Base-by-base conservation (phyloP, 1,140 invertebrate species). In the Spodoptera frugiperda region DNA sequence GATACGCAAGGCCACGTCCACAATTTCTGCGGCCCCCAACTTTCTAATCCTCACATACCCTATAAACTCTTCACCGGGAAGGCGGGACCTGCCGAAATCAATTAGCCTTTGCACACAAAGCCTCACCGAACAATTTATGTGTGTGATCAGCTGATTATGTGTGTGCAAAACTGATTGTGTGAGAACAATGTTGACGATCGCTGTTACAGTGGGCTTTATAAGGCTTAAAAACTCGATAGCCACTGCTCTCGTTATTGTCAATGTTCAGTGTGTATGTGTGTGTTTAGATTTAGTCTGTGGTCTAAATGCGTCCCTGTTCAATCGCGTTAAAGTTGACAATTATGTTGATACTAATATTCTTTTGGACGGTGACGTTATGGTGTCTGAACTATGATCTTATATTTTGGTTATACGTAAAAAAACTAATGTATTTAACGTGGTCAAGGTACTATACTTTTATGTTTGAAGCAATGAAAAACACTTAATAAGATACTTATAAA, bases 71-170 rank as follows among this genome's bases (percentile, higher is more conserved):
- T 84, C 74, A 61, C 74, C 51, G 81, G 82, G 72, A 79, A 81
- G 78, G 73, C 81, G 82, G 78, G 81, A 82, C 80, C 78, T 77
- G 78, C 84, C 78, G 84, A 87, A 90, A 86, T 87, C 89, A 89
- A 90, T 90, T 90, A 90, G 85, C 83, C 80, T 83, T n/a, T 33
- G 78, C 79, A 89, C 80, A 89, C 89, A 90, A 76, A 79, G 82
- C 80, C 76, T 63, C 33, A 71, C 77, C 51, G 84, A 80, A 82
- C 81, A 82, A 85, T 86, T 87, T 89, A 82, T 86, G 81, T 87
- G 82, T 87, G 78, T 86, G 77, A 77, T 65, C 79, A 81, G 57
- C 78, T 74, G 79, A 87, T 87, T 85, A 80, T 89, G 83, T 87
- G 85, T 87, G 83, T 82, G 77, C 81, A 65, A 82, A 85, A 82